Evolutionary conservation across 2,888 invertebrate genomes (phyloP), one percentile per base, ranked within the genome.

Genomic region (Gisinianus flammeolus): DNA sequence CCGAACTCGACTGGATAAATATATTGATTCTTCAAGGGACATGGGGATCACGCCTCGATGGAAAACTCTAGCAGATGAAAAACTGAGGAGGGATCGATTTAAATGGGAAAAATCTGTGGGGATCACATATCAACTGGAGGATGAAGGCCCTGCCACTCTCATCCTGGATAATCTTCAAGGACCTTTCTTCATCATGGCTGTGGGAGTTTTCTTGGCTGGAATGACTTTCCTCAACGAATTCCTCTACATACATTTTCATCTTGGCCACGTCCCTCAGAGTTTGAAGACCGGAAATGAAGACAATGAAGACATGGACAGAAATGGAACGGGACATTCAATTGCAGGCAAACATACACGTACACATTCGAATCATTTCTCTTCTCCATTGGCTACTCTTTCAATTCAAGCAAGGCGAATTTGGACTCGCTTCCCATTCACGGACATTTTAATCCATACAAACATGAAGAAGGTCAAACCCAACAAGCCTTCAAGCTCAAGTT

Each of bases 101-200:
- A 8, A 33, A 22, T 68, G 68, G 68, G 68, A 68, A 22, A 68
- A 68, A 22, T 16, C 35, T n/a, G 22, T 10, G 8, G 33, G 35
- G 8, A 35, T 31, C 3, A 28, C 5, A 6, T 35, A 10, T 5
- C 33, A 28, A 22, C 8, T 19, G 3, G 16, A n/a, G 35, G 68
- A 68, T 16, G 68, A 68, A 33, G 33, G 35, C 4, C 68, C 68
- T 3, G 10, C 68, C 68, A 35, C 35, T 10, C 30, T 68, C n/a
- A 68, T 68, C 22, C 30, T 68, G 35, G 33, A 31, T 5, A 31
- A 68, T 35, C n/a, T 68, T 5, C 6, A 4, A n/a, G 68, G 68
- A n/a, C 68, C 68, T 4, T n/a, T 68, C 24, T 16, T 33, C 16
- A 35, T 68, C 35, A 8, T 68, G 4, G 10, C 8, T 22, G 68